Base-by-base conservation (phyloP, 1,140 invertebrate species). In the Saccostrea cuccullata region DNA sequence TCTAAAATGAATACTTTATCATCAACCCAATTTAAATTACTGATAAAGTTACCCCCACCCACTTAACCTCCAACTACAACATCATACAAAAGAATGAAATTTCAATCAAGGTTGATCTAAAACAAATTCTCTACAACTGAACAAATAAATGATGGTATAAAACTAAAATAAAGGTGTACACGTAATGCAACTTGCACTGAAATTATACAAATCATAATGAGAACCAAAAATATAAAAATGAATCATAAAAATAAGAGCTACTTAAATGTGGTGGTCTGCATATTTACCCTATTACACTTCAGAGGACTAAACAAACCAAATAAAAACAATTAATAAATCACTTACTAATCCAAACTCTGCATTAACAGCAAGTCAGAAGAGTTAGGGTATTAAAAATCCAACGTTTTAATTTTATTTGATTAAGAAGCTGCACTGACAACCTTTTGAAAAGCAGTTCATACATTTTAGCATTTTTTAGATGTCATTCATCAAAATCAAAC, bases 271-370 rank as follows among this genome's bases (percentile, higher is more conserved):
- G 11, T 11, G 70, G 70, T 36, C 6, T 30, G 15, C 26, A 77
- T 77, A 77, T 77, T 77, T 77, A 77, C 70, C 70, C 23, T 77
- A 26, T 77, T 77, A 77, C 70, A 77, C 70, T 30, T 77, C 70
- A 30, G 70, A 77, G 26, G 70, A 30, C 70, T 77, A 77, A 77
- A 77, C 70, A 36, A 77, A 77, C 70, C 23, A 36, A 77, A 77
- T 26, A 77, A 30, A 23, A 77, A 77, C 70, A 77, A 1, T 30
- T 36, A 30, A 36, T 77, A 13, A 30, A 30, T 30, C 23, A 26
- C 70, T 77, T 77, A 77, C 70, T 77, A 77, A 15, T 77, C 70
- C 70, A 77, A 40, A 77, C 70, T 77, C 70, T 77, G 70, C 70
- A 36, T 77, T 77, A 77, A 77, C 30, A 23, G 15, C 15, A 77